A percentile compares a stretch with the other conserved stretches of the same genome.
phyloP scores from a whole-genome alignment of 2,888 invertebrate genomes.

The Orthonychiurus folsomi region DNA sequence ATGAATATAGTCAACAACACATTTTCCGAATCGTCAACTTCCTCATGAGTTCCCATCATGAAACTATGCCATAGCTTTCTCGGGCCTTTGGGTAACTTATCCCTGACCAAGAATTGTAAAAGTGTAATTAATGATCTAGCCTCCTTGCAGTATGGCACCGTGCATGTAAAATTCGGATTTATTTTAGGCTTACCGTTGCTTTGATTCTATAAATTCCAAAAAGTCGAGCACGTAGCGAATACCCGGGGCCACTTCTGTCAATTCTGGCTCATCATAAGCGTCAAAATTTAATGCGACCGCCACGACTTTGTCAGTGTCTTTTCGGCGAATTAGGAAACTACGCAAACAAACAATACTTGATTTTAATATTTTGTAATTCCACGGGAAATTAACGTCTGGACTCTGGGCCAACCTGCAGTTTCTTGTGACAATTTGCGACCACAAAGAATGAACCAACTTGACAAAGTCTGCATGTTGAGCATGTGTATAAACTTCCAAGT shows the following conservation, averaged over 20 bases:
- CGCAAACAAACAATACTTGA: slow-evolving; percentile 12
- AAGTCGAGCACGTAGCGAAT: slow-evolving; percentile 1
- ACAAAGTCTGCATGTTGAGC: slow-evolving; percentile 60
- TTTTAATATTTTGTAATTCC: background rate
- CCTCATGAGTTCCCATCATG: slow-evolving; percentile 73
- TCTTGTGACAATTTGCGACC: slow-evolving; percentile 60
- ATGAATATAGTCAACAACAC: slow-evolving; percentile 67
- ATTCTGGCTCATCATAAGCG: slow-evolving; percentile 2
- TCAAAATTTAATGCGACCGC: slow-evolving; percentile 74
- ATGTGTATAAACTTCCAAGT: slow-evolving; percentile 68
- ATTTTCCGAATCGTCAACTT: slow-evolving; percentile 58
- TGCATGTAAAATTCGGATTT: background rate
- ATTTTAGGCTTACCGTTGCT: background rate
- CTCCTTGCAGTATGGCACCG: too few species aligned
- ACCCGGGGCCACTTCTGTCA: background rate
- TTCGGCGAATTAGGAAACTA: slow-evolving; percentile 58
- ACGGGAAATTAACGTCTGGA: background rate
- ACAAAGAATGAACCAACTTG: slow-evolving; percentile 58
- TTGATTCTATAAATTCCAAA: background rate
- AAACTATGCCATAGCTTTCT: slow-evolving; percentile 70
- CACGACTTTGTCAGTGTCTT: slow-evolving; percentile 51
- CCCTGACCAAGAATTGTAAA: slow-evolving; percentile 15
- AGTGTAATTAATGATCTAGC: too few species aligned
- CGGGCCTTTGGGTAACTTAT: slow-evolving; percentile 50
- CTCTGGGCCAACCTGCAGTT: slow-evolving; percentile 46